Evolutionary conservation across 2,888 invertebrate genomes (phyloP).

Genomic region (Nysson spinosus): DNA sequence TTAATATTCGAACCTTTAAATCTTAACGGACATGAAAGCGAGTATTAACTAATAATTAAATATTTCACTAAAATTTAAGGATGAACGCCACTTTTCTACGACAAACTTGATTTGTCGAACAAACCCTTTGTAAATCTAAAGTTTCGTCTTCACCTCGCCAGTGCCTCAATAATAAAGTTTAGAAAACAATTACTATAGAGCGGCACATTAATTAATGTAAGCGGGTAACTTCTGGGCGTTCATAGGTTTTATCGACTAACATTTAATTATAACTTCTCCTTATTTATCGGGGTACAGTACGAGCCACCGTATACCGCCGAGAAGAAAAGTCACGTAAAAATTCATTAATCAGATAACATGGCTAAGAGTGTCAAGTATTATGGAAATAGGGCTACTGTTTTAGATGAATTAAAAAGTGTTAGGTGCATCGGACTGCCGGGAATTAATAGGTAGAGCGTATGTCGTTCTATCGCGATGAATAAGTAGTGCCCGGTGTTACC

Average conservation of each 20-base stretch:
- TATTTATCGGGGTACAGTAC: conserved; percentile 7
- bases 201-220: conserved; percentile 23
- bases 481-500: conserved; percentile 18
- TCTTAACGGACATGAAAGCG: background rate
- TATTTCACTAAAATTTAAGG: background rate
- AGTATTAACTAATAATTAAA: background rate
- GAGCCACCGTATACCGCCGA: background rate
- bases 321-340: background rate
- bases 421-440: too few species aligned
- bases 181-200: conserved; percentile 9
- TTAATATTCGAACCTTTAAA: background rate
- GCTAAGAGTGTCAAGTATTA: too few species aligned
- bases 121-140: conserved; percentile 4
- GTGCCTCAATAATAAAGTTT: conserved; percentile 11
- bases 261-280: conserved; percentile 21
- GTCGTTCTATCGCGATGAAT: conserved; percentile 13
- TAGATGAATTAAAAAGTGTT: background rate
- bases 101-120: conserved; percentile 6
- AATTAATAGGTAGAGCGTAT: conserved; percentile 15
- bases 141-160: background rate
- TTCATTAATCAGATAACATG: too few species aligned
- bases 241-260: conserved; percentile 8
- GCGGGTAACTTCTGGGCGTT: conserved; percentile 9
- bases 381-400: background rate
- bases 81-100: background rate